Evolutionary conservation across 2,113 vertebrate species (phyloP), one percentile per base, ranked within the genome.

Genomic region (Stigmatopora argus): DNA sequence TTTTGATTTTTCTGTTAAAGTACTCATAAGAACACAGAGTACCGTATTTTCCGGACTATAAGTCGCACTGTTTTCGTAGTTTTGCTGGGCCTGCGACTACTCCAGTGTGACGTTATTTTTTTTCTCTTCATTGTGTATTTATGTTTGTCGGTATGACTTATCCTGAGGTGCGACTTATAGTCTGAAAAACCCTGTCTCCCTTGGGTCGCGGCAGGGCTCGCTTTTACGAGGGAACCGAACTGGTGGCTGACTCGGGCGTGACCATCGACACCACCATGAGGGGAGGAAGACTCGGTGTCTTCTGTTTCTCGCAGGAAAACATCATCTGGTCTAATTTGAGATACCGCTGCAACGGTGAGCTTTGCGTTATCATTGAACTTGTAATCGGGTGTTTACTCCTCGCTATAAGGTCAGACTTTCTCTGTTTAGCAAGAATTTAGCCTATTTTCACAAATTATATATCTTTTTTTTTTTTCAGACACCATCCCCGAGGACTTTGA

Each of bases 271-370:
- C 96, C 5, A 99, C 96, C 0, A 99, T 99, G 97, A 93, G 97
- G 75, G 97, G 97, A 78, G 97, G 97, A 68, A 89, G 97, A 61
- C 92, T 99, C 7, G 97, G 97, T 0, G 97, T 99, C 67, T 99
- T 99, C 92, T 99, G 97, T 77, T 99, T 99, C 92, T 99, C 97
- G 68, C 97, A 99, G 80, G 97, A 99, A 92, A 99, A 99, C 85
- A 98, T 99, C 79, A 99, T 99, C 87, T 99, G 97, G 97, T 99
- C 97, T 80, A 98, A 99, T 85, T 85, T 99, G 78, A 98, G 95
- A 75, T 99, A 98, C 9, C 97, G 96, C 82, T 99, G 96, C 87
- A 99, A 99, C 19, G 97, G 97, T 99, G 88, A 92, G 10, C 10
- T 58, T 41, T 17, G 15, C 4, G 13, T 18, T 12, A 13, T 9